A percentile compares a stretch with the other conserved stretches of the same genome.
phyloP scores from a whole-genome alignment of 2,113 vertebrate species.

The Tylochromis polylepis region DNA sequence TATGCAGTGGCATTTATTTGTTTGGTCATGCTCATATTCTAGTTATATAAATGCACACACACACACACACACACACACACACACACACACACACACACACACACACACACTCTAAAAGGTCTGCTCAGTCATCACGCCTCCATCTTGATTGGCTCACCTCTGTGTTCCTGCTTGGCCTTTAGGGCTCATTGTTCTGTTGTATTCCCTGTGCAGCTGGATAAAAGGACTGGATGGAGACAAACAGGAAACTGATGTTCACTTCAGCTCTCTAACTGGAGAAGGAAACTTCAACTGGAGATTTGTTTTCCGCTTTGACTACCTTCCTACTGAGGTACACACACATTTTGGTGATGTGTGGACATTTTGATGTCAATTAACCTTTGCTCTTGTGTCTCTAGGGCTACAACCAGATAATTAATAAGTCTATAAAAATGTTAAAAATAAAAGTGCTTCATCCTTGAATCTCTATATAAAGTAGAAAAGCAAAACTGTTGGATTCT shows the following conservation, averaged over 20 bases:
- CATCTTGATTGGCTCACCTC: neutral
- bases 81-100: neutral
- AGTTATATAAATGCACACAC: no score
- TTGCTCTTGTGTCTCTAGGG: neutral
- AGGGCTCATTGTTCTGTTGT: neutral
- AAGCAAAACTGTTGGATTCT: neutral
- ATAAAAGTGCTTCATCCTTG: neutral
- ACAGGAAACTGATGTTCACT: constrained; percentile 95
- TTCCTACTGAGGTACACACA: constrained; percentile 77
- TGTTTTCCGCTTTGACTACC: constrained; percentile 87
- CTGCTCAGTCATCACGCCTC: neutral
- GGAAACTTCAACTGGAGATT: constrained; percentile 98
- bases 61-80: neutral
- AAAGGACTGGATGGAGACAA: constrained; percentile 86
- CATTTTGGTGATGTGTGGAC: neutral
- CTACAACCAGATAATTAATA: neutral
- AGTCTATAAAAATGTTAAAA: neutral
- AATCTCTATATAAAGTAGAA: neutral
- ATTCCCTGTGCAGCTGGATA: constrained; percentile 79
- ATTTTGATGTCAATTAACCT: neutral
- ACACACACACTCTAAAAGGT: neutral
- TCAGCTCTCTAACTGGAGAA: constrained; percentile 91
- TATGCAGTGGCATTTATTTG: no score
- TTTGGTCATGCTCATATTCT: no score
- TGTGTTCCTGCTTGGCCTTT: neutral